phyloP scores from a whole-genome alignment of 35 echinoderm and acorn worm genomes.

The Heliocidaris erythrogramma region DNA sequence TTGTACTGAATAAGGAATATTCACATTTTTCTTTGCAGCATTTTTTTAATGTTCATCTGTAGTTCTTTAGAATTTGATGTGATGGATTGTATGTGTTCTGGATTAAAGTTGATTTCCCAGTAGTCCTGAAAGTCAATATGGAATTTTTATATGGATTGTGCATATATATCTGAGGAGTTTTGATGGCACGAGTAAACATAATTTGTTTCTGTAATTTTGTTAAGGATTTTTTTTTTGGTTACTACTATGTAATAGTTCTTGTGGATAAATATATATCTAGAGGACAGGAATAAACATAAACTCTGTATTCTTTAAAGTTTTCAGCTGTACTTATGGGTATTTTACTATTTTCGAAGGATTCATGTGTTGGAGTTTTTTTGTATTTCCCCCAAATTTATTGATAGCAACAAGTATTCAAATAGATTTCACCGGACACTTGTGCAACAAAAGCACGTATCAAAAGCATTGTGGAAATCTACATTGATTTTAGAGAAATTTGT shows the following conservation, averaged over 20 bases:
- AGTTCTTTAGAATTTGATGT: not conserved
- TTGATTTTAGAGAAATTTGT: no score
- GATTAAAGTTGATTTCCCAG: not conserved
- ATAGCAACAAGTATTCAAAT: not conserved
- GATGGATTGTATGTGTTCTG: not conserved
- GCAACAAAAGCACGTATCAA: no score
- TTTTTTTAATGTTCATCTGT: not conserved
- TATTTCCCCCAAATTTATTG: not conserved
- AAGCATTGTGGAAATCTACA: no score
- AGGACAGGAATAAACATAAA: no score
- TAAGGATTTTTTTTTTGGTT: no score
- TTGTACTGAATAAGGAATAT: not conserved
- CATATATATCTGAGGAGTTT: not conserved
- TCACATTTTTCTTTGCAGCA: not conserved
- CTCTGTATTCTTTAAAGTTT: not conserved
- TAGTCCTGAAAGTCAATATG: no score
- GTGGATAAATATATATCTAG: no score
- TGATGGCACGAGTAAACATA: not conserved
- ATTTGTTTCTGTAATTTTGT: no score
- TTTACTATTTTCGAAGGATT: not conserved
- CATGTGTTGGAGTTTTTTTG: not conserved
- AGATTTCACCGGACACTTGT: not conserved
- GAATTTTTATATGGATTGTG: no score
- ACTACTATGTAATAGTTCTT: no score
- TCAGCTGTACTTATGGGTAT: not conserved